A percentile compares a stretch with the other conserved stretches of the same genome.
These are phyloP conservation scores for Cosmia pyralina DNA, from an alignment of 2,888 invertebrate species.

Conservation along the genomic window DNA sequence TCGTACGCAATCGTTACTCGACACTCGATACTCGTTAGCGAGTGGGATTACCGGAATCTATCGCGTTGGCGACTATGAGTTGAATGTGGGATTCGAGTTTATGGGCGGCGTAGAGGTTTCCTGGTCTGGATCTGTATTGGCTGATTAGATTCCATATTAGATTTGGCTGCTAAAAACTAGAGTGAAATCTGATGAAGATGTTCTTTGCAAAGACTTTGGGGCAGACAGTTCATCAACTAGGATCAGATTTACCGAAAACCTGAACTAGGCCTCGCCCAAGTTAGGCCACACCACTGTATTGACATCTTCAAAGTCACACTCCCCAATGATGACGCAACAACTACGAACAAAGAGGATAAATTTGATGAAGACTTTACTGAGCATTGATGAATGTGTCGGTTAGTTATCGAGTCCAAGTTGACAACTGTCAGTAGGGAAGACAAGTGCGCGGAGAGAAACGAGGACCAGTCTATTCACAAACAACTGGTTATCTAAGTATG, in stretches of 20 bases:
- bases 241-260: background rate
- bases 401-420: conserved; percentile 53
- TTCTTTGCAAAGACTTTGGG: background rate
- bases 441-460: conserved; percentile 58
- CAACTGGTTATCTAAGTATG: conserved; percentile 55
- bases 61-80: conserved; percentile 61
- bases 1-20: conserved; percentile 72
- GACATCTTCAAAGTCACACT: background rate
- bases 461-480: conserved; percentile 50
- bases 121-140: conserved; percentile 42
- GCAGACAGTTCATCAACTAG: background rate
- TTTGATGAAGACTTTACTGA: conserved; percentile 31
- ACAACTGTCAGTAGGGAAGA: conserved; percentile 56
- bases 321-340: conserved; percentile 2
- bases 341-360: conserved; percentile 4
- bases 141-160: conserved; percentile 20
- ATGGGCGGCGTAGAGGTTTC: conserved; percentile 49
- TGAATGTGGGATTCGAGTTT: conserved; percentile 58
- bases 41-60: conserved; percentile 73
- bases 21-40: conserved; percentile 66
- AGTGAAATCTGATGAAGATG: background rate
- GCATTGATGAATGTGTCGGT: conserved; percentile 50
- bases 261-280: background rate
- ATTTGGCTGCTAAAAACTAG: background rate
- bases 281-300: too few relatives aligned